Percentiles rank a stretch among this genome's conserved stretches.
Conservation (phyloP, 2,797 vertebrate genomes). For the Nannoperca australis region DNA sequence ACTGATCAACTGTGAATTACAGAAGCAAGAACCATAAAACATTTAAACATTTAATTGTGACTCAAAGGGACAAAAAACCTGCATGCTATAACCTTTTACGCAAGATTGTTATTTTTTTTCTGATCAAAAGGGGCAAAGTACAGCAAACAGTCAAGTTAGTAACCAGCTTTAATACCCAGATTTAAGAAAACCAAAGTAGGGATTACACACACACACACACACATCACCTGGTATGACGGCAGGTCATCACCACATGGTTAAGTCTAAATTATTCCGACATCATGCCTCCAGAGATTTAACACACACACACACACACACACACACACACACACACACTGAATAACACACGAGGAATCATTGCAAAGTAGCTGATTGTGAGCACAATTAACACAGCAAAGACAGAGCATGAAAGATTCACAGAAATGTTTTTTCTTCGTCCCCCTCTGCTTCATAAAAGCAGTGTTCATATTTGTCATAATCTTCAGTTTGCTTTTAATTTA, state of each 20-base stretch:
- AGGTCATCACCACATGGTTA: slow-evolving; percentile 17
- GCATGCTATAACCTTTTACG: not conserved
- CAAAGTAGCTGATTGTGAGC: slow-evolving; percentile 80
- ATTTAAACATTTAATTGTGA: not conserved
- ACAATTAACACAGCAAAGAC: slow-evolving; percentile 83
- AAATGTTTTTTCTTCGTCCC: slow-evolving; percentile 69
- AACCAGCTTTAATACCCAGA: not conserved
- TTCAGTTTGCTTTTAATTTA: slow-evolving; percentile 84
- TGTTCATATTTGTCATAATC: slow-evolving; percentile 84
- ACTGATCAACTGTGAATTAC: not conserved
- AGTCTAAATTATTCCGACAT: slow-evolving; percentile 33
- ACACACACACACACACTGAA: slow-evolving; percentile 54
- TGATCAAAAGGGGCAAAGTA: not conserved
- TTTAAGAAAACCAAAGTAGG: not conserved
- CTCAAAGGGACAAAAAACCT: not conserved
- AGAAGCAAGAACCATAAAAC: not conserved
- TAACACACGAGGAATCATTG: slow-evolving; percentile 69
- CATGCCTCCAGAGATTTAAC: slow-evolving; percentile 24
- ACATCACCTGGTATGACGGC: not conserved
- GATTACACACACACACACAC: not conserved
- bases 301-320: slow-evolving; percentile 36
- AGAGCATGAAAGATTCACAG: slow-evolving; percentile 74
- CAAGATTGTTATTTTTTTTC: slow-evolving; percentile 1
- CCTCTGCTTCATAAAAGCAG: slow-evolving; percentile 77
- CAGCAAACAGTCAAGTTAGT: not conserved